A percentile compares a stretch with the other conserved stretches of the same genome.
Evolutionary conservation across 2,888 invertebrate species (phyloP).

Genomic region (Coelopa pilipes): DNA sequence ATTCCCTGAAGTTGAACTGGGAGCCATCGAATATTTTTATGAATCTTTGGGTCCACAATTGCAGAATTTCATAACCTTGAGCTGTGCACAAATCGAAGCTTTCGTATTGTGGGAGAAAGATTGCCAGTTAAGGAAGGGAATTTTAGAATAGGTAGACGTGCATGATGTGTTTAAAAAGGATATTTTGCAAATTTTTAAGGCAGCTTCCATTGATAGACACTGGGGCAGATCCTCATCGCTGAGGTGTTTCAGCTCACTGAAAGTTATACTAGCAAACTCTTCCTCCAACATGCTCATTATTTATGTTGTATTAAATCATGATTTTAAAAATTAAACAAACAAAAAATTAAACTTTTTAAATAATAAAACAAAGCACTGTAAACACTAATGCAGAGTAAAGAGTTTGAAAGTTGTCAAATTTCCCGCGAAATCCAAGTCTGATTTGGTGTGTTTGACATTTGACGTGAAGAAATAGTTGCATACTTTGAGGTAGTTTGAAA

Average conservation of each 20-base stretch:
- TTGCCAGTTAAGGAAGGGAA: conserved; percentile 59
- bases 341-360: not conserved
- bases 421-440: not conserved
- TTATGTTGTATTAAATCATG: not conserved
- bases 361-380: not conserved
- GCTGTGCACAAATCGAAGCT: not conserved
- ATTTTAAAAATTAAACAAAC: not conserved
- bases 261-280: conserved; percentile 12
- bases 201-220: conserved; percentile 70
- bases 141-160: too few relatives aligned
- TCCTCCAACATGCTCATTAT: conserved; percentile 6
- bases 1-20: conserved; percentile 29
- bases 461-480: not conserved
- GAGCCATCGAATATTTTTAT: conserved; percentile 35
- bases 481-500: not conserved
- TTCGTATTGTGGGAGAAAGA: conserved; percentile 7
- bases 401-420: not conserved
- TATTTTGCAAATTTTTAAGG: conserved; percentile 67
- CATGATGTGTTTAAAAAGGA: conserved; percentile 66
- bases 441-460: not conserved
- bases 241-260: conserved; percentile 72
- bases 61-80: conserved; percentile 32
- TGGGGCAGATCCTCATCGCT: conserved; percentile 74
- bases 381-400: not conserved
- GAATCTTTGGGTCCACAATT: conserved; percentile 40